Conservation (phyloP, 2,888 invertebrate genomes). For the Euzetes globulus region DNA sequence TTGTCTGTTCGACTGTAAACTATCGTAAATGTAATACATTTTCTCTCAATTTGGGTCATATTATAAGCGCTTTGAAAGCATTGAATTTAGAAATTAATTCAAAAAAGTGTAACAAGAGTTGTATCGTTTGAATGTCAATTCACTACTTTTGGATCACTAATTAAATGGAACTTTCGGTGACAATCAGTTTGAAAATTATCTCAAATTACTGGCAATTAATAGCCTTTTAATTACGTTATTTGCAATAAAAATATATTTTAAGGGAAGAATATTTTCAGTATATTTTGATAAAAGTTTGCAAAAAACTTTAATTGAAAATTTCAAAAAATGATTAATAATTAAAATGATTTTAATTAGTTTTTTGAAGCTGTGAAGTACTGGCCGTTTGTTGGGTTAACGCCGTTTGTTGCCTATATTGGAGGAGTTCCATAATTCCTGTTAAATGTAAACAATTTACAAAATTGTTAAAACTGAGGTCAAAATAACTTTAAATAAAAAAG, state of each 20-base stretch:
- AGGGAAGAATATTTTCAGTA: too few relatives aligned
- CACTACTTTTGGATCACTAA: constrained; percentile 4
- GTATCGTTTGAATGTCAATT: not conserved
- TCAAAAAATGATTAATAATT: not conserved
- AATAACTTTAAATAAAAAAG: too few relatives aligned
- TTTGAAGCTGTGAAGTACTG: constrained; percentile 35
- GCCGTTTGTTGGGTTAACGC: constrained; percentile 38
- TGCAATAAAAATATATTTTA: too few relatives aligned
- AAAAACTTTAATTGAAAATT: not conserved
- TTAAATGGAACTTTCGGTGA: not conserved
- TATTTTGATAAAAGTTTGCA: not conserved
- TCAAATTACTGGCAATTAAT: too few relatives aligned
- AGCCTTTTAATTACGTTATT: too few relatives aligned
- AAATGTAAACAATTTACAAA: not conserved
- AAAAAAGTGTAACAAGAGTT: not conserved
- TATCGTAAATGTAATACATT: too few relatives aligned
- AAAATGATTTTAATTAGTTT: not conserved
- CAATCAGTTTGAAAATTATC: too few relatives aligned
- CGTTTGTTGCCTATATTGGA: constrained; percentile 39
- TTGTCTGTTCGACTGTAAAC: too few relatives aligned
- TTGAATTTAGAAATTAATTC: too few relatives aligned
- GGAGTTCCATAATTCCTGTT: constrained; percentile 38
- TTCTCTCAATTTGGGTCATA: too few relatives aligned
- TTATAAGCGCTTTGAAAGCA: too few relatives aligned
- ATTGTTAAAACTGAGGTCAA: too few relatives aligned